Base-by-base conservation (phyloP, 2,113 vertebrate species). In the Cervus canadensis region DNA sequence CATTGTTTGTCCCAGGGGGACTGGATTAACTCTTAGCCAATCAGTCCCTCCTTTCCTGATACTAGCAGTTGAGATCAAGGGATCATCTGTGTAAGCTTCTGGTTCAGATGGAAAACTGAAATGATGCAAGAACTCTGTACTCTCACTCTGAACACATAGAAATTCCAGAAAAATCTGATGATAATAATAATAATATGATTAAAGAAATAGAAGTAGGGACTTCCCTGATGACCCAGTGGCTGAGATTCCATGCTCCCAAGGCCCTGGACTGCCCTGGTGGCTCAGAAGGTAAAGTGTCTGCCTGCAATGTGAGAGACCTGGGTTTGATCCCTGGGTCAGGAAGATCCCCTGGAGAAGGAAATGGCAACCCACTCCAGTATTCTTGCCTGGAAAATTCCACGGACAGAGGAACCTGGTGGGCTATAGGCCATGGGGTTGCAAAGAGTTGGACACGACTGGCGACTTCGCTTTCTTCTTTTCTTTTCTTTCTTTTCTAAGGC, bases 251-350 rank as follows among this genome's bases (percentile, higher is more conserved):
- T 40, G 5, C n/a, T 3, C 10, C 67, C 67, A 71, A 71, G 19
- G 2, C 67, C 23, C 67, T 0, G 0, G 64, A n/a, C 64, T 67
- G 36, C 64, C 67, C 67, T 6, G 19, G 67, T 23, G n/a, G n/a
- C n/a, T 71, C 67, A 40, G 67, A 71, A 0, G n/a, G 67, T 23
- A 40, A 71, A 71, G n/a, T 0, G n/a, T 40, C 67, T 71, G n/a
- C 19, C 67, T 71, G 64, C 64, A 36, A 11, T 36, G n/a, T 0
- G 4, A 36, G 9, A 21, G 64, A 36, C n/a, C 0, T 0, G 17
- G 64, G n/a, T 36, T 71, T 36, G n/a, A 71, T 36, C 17, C 67
- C 67, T 40, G 67, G n/a, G n/a, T 71, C 10, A 6, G 67, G 19
- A 71, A 71, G 67, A 71, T 40, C n/a, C 19, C n/a, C 19, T 71